Evolutionary conservation across 2,888 invertebrate species (phyloP).

Genomic region (Chaitophorus viminalis): DNA sequence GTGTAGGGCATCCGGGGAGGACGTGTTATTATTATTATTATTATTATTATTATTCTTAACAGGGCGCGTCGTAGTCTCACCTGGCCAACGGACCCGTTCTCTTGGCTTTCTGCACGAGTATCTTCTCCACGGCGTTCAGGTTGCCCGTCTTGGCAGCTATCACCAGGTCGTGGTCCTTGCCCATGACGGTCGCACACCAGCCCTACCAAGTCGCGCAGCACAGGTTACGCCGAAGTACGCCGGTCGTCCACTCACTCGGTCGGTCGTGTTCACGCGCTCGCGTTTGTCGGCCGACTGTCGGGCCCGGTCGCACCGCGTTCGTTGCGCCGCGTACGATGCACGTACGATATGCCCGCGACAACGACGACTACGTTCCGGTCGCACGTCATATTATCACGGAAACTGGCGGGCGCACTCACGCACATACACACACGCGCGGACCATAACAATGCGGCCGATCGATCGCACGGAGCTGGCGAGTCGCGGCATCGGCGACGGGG

Average conservation of each 20-base stretch:
- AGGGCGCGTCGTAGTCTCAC: constrained; percentile 70
- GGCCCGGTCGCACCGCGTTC: neutral
- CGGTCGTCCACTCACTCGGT: neutral
- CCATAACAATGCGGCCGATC: constrained; percentile 18
- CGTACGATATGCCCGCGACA: neutral
- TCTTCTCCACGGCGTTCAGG: constrained; percentile 87
- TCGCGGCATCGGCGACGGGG: neutral
- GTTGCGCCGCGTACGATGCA: neutral
- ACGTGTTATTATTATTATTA: neutral
- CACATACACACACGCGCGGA: constrained; percentile 3
- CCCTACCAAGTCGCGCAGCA: no score
- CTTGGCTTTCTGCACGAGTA: constrained; percentile 87
- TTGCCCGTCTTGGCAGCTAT: constrained; percentile 95
- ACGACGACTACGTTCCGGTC: neutral
- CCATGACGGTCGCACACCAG: constrained; percentile 77
- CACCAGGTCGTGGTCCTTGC: constrained; percentile 95
- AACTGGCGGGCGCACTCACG: constrained; percentile 11
- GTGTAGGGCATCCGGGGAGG: neutral
- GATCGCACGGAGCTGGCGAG: constrained; percentile 28
- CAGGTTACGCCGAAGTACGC: no score
- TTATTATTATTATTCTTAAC: neutral
- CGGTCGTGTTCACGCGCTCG: neutral
- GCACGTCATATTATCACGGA: constrained; percentile 17
- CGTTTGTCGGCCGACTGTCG: constrained; percentile 24
- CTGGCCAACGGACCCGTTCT: constrained; percentile 94